Conservation (phyloP, 2,797 vertebrate species). For the Chlorospingus semifuscus region DNA sequence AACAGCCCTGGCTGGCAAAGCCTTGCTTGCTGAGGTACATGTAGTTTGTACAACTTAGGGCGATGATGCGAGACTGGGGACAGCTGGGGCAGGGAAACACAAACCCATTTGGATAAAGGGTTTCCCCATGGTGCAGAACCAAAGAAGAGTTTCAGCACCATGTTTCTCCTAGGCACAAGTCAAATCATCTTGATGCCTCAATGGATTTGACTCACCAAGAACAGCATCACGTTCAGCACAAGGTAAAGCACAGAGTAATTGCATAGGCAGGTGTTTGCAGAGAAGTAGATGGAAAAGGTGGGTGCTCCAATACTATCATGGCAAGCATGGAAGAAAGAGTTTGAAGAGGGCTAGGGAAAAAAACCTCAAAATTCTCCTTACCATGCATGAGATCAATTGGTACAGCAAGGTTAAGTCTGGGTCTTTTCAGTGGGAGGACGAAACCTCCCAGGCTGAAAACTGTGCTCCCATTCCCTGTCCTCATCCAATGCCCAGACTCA, state of each 20-base stretch:
- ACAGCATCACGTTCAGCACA: neutral
- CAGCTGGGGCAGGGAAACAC: neutral
- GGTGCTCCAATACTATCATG: neutral
- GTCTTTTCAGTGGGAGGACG: neutral
- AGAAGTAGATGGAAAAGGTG: neutral
- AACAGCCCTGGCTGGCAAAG: neutral
- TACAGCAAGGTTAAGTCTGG: neutral
- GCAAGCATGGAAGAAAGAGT: neutral
- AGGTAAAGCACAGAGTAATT: neutral
- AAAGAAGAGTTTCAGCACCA: neutral
- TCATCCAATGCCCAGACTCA: neutral
- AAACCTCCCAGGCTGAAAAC: neutral
- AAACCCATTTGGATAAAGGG: neutral
- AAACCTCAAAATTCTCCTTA: neutral
- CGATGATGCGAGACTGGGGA: accelerated
- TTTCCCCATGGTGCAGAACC: neutral
- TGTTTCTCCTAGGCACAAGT: neutral
- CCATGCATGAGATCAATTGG: neutral
- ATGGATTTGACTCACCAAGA: neutral
- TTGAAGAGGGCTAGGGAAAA: neutral
- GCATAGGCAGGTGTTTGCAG: neutral
- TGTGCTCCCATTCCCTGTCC: neutral
- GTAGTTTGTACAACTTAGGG: neutral
- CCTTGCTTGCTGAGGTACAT: neutral
- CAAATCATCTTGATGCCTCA: accelerated